Conservation (phyloP, 2,797 vertebrate species). For the Prionace glauca region DNA sequence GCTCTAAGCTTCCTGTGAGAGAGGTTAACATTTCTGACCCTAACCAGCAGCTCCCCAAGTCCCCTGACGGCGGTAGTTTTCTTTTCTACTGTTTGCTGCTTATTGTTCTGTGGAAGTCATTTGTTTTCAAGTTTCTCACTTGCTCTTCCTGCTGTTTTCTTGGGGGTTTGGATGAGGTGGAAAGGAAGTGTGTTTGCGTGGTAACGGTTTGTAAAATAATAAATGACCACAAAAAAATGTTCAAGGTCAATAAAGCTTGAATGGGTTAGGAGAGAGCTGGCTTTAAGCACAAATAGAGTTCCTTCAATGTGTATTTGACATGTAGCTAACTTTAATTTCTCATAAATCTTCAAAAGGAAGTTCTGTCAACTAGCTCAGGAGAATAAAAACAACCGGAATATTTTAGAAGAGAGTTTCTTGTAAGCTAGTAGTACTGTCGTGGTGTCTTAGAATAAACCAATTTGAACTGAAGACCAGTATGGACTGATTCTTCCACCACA, state of each 20-base stretch:
- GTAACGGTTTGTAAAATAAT: slow-evolving; percentile 45
- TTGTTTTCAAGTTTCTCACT: slow-evolving; percentile 55
- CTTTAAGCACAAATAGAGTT: slow-evolving; percentile 39
- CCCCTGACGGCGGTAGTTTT: slow-evolving; percentile 31
- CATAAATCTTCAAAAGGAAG: background rate
- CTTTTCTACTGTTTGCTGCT: slow-evolving; percentile 37
- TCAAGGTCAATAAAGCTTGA: slow-evolving; percentile 43
- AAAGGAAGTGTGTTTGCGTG: slow-evolving; percentile 52
- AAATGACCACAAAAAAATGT: slow-evolving; percentile 42
- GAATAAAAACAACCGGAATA: too few relatives aligned
- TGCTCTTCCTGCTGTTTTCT: slow-evolving; percentile 53
- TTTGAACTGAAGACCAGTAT: too few relatives aligned
- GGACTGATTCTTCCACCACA: too few relatives aligned
- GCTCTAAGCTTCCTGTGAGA: background rate
- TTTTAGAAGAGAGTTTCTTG: too few relatives aligned
- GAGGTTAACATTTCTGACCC: background rate
- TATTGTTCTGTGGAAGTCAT: slow-evolving; percentile 51
- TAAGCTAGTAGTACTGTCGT: too few relatives aligned
- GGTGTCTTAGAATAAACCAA: too few relatives aligned
- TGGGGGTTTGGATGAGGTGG: slow-evolving; percentile 46
- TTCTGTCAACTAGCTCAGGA: background rate
- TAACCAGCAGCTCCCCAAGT: background rate
- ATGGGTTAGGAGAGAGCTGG: slow-evolving; percentile 33
- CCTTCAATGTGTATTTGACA: background rate
- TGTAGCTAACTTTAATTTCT: background rate